phyloP scores from a whole-genome alignment of 1,140 invertebrate genomes.

The Zaprionus gabonicus region DNA sequence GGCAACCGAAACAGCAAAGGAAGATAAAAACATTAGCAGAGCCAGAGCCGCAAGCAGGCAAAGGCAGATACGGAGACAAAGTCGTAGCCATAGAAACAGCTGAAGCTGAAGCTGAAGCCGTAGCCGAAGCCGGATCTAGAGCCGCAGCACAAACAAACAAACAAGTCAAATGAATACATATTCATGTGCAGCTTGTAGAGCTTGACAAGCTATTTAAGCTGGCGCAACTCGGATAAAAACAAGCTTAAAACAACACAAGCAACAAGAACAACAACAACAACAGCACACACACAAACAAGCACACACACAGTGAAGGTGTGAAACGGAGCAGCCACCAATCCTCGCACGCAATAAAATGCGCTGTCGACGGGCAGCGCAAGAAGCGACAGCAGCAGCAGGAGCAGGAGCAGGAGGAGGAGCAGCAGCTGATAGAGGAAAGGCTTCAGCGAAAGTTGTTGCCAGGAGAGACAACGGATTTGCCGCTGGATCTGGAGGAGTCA shows the following conservation, averaged over 20 bases:
- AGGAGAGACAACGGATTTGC: conserved; percentile 34
- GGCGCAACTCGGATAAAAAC: conserved; percentile 57
- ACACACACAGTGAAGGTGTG: conserved; percentile 53
- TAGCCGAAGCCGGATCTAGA: background rate
- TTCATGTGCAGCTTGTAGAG: conserved; percentile 21
- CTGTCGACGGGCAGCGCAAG: conserved; percentile 48
- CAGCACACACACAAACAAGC: conserved; percentile 11
- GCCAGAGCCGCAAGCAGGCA: background rate
- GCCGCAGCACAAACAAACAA: conserved; percentile 37
- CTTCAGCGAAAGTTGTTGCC: conserved; percentile 26
- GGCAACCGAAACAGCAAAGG: background rate
- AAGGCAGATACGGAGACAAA: conserved; percentile 3
- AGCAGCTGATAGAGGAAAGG: conserved; percentile 10
- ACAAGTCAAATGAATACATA: conserved; percentile 38
- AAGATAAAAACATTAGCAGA: background rate
- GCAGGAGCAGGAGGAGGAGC: background rate
- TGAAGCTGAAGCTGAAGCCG: background rate
- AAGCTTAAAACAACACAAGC: conserved; percentile 33
- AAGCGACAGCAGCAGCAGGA: conserved; percentile 39
- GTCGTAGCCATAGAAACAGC: background rate
- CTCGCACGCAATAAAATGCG: conserved; percentile 73
- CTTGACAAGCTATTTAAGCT: conserved; percentile 63
- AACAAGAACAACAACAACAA: conserved; percentile 35
- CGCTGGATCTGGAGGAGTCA: conserved; percentile 29
- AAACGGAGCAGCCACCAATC: conserved; percentile 64